Evolutionary conservation across 2,113 vertebrate genomes (phyloP), one percentile per base, ranked within the genome.

Genomic region (Columba livia): DNA sequence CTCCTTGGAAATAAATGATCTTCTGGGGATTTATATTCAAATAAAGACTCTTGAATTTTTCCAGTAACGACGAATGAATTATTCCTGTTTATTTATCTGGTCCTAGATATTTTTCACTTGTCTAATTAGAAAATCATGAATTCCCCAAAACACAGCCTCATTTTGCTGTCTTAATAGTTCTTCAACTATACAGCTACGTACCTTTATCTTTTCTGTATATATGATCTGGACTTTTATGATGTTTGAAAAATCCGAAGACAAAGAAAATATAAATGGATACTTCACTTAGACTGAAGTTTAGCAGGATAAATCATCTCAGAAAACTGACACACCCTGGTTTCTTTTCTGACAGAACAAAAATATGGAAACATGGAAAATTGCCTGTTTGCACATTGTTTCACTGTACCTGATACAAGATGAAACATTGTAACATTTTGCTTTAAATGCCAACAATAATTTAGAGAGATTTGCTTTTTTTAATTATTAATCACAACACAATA

Each of bases 301-400:
- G 16, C 14, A 38, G 8, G 8, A 10, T 25, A 80, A 51, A 11
- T 80, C 7, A 51, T 69, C n/a, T 67, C 34, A 28, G 10, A 53
- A 61, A 53, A 32, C 5, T 74, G 5, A 0, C 25, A 11, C 57
- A 5, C 1, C 4, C 7, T 86, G 4, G 1, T 32, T 42, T 31
- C 4, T 72, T 67, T 73, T 83, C 15, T 19, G 34, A 78, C 57
- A 69, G 9, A 51, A 29, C 24, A 73, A 44, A 38, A 17, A 66
- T 4, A 78, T 4, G 54, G 66, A 10, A 13, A 9, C 32, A 44
- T 5, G 12, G 7, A 62, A 83, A 64, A 56, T 19, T 69, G 25
- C 20, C 24, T 74, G 5, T 77, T 64, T 84, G 8, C 32, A 64
- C 1, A 19, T 40, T 20, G 56, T 77, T 89, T 72, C 11, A 12